Conservation (phyloP, 2,797 vertebrate species). For the Emydoidea blandingii region DNA sequence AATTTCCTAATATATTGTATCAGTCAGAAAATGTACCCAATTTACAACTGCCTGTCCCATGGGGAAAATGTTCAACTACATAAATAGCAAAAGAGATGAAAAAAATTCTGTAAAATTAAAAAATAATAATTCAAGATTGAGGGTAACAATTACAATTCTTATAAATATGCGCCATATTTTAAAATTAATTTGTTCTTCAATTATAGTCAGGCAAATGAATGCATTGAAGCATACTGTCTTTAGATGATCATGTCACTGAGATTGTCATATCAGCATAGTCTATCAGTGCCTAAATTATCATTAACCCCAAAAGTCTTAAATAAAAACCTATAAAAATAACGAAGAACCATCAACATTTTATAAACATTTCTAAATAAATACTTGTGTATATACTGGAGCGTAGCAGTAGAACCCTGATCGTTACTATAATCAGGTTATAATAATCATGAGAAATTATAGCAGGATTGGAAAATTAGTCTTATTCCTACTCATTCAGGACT, state of each 20-base stretch:
- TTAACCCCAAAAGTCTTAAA: constrained; percentile 36
- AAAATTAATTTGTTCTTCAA: constrained; percentile 38
- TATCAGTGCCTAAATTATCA: constrained; percentile 34
- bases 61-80: constrained; percentile 55
- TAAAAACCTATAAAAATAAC: constrained; percentile 53
- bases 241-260: constrained; percentile 19
- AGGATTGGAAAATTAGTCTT: constrained; percentile 55
- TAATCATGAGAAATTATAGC: constrained; percentile 43
- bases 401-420: constrained; percentile 47
- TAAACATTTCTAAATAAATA: constrained; percentile 50
- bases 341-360: constrained; percentile 43
- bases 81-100: constrained; percentile 65
- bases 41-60: background rate
- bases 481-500: constrained; percentile 25
- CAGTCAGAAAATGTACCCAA: background rate
- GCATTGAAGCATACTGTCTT: constrained; percentile 29
- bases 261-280: constrained; percentile 38
- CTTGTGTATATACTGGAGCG: constrained; percentile 58
- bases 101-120: constrained; percentile 45
- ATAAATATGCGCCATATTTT: constrained; percentile 33
- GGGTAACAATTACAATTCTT: constrained; percentile 51
- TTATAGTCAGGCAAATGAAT: background rate
- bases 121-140: constrained; percentile 45
- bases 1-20: background rate
- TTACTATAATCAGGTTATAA: constrained; percentile 24